Conservation (phyloP, 2,888 invertebrate species). For the Leucophenga montana region DNA sequence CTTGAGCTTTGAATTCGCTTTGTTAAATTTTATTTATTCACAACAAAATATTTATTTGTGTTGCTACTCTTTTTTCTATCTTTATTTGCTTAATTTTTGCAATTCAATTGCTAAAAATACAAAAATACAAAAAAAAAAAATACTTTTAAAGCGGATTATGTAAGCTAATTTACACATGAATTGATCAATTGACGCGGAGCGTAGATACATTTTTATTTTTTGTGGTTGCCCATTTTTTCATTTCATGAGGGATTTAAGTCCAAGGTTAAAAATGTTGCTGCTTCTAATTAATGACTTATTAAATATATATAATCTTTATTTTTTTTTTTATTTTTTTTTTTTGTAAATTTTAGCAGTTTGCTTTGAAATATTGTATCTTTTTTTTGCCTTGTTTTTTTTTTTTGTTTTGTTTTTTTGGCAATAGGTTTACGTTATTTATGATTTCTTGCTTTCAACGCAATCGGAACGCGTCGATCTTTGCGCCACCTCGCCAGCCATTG, state of each 20-base stretch:
- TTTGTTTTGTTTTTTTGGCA: not conserved
- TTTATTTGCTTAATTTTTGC: slow-evolving; percentile 48
- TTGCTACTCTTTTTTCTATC: not conserved
- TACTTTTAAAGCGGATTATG: slow-evolving; percentile 56
- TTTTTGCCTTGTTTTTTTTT: not conserved
- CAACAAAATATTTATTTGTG: not conserved
- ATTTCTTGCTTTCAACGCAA: not conserved
- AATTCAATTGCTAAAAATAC: slow-evolving; percentile 65
- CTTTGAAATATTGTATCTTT: not conserved
- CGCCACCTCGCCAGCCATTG: no score
- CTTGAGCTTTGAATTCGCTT: slow-evolving; percentile 32
- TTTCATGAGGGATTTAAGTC: slow-evolving; percentile 50
- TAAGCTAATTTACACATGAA: slow-evolving; percentile 64
- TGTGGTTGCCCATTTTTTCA: slow-evolving; percentile 45
- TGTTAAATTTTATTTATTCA: not conserved
- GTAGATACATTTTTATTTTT: slow-evolving; percentile 10
- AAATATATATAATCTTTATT: slow-evolving; percentile 49
- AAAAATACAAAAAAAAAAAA: slow-evolving; percentile 52
- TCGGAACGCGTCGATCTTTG: not conserved
- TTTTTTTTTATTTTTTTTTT: slow-evolving; percentile 1
- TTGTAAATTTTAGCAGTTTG: not conserved
- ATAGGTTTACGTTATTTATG: not conserved
- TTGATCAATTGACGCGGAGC: slow-evolving; percentile 43
- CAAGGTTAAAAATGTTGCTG: slow-evolving; percentile 55
- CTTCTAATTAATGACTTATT: slow-evolving; percentile 57